Base-by-base conservation (phyloP, 2,797 vertebrate species). In the Harpagifer antarcticus region DNA sequence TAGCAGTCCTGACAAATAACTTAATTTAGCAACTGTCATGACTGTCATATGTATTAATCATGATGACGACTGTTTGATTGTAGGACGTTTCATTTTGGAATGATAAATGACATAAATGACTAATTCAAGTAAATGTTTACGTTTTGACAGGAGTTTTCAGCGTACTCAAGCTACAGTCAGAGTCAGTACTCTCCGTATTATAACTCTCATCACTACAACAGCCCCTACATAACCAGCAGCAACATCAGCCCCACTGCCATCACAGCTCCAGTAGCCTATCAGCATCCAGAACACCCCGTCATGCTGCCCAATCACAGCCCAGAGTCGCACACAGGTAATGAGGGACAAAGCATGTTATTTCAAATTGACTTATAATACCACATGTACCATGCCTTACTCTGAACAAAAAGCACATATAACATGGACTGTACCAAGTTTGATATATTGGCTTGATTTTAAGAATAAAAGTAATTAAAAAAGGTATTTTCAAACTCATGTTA, bases 161-260 rank as follows among this genome's bases (percentile, higher is more conserved):
- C 98, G 0, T 99, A 99, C 85, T 96, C 98, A 3, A 94, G 96
- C 92, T 99, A 99, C 91, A 96, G 96, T 44, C 98, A 97, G 93
- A 96, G 96, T 89, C 98, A 99, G 82, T 99, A 98, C 93, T 93
- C 98, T 0, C 97, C 98, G 16, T 99, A 99, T 92, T 99, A 99
- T 89, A 98, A 97, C 92, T 95, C 98, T 0, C 93, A 93, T 85
- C 97, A 97, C 85, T 99, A 99, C 96, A 99, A 86, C 94, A 96
- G 95, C 78, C 97, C 98, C 0, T 99, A 99, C 20, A 90, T 98
- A 87, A 94, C 97, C 8, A 89, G 96, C 76, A 97, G 96, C 94
- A 96, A 95, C 94, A 95, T 99, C 94, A 98, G 96, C 76, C 96
- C 98, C 0, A 95, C 97, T 3, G 89, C 97, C 83, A 94, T 99